A percentile compares a stretch with the other conserved stretches of the same genome.
These are phyloP conservation scores for Ophion obscuratus DNA, from an alignment of 2,888 invertebrate species.

Conservation along the genomic window DNA sequence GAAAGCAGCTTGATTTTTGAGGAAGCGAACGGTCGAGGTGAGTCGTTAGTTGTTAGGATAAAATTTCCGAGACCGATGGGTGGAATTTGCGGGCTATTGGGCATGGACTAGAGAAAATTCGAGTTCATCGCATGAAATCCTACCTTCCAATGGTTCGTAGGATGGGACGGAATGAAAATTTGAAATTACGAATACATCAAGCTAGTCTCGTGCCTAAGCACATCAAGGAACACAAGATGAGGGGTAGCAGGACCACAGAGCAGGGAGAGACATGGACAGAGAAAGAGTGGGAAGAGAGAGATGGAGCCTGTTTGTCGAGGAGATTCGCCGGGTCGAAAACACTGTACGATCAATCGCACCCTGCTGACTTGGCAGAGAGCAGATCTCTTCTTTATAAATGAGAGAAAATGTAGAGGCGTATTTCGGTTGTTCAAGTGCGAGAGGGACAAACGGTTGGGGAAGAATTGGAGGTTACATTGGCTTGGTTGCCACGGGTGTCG, in stretches of 20 bases:
- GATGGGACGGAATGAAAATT: conserved; percentile 17
- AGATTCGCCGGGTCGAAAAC: conserved; percentile 34
- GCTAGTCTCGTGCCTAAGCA: conserved; percentile 22
- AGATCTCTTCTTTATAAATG: conserved; percentile 82
- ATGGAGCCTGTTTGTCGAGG: conserved; percentile 18
- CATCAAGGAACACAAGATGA: conserved; percentile 16
- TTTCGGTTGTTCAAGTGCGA: conserved; percentile 61
- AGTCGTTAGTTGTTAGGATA: too few relatives aligned
- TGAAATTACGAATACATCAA: conserved; percentile 39
- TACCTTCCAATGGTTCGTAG: neutral
- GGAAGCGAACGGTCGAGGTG: neutral
- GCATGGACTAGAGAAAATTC: too few relatives aligned
- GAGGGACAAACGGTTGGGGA: conserved; percentile 64
- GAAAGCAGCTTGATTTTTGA: neutral
- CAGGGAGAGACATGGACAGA: neutral
- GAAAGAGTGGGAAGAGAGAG: neutral
- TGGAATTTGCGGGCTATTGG: too few relatives aligned
- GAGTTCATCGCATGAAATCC: too few relatives aligned
- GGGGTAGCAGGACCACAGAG: neutral
- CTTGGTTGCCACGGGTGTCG: conserved; percentile 25
- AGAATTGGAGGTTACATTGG: conserved; percentile 47
- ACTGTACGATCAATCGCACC: conserved; percentile 80
- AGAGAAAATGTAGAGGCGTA: conserved; percentile 73
- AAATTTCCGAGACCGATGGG: too few relatives aligned
- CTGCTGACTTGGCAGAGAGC: conserved; percentile 54